Base-by-base conservation (phyloP, 2,113 vertebrate genomes). In the Psephotus haematonotus region DNA sequence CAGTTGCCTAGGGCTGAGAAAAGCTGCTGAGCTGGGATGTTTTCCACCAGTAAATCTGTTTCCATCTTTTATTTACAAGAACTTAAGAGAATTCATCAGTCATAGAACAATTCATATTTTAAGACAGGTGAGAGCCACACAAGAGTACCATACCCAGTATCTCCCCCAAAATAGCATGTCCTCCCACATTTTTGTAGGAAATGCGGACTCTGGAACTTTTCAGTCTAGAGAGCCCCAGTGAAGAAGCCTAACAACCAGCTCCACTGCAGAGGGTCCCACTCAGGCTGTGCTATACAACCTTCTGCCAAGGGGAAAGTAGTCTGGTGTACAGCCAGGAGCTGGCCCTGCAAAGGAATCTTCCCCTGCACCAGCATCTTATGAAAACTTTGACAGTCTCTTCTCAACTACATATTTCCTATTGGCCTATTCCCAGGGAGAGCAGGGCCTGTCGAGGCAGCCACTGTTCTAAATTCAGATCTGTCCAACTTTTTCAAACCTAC, bases 31-130 rank as follows among this genome's bases (percentile, higher is more conserved):
- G 43, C 52, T 64, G 44, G 43, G 25, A 68, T 4, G 1, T 6
- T 92, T 82, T 79, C 81, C 75, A 76, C 44, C 6, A 59, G 44
- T 60, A 92, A 65, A 88, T 86, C 76, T 76, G 49, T 76, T 79
- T 47, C 37, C 35, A 89, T 85, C 70, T 91, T 95, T 91, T 87
- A 89, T 94, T 92, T 89, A 90, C 70, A 90, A 44, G 16, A 79
- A 79, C 78, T 89, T 57, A 76, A 83, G 39, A 52, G 17, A 82
- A 83, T 85, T 87, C 41, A 62, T 71, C 68, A 91, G 25, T 69
- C 59, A 19, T 16, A 85, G 87, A 87, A 62, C 35, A 69, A 68
- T 29, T 82, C 19, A 27, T 65, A 47, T 76, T 90, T 85, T 52
- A 79, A 75, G 17, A 33, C 19, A 60, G 57, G 43, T 4, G 22